Percentiles rank a stretch among this genome's conserved stretches.
phyloP scores from a whole-genome alignment of 2,797 vertebrate species.

The Simalia tracyae region DNA sequence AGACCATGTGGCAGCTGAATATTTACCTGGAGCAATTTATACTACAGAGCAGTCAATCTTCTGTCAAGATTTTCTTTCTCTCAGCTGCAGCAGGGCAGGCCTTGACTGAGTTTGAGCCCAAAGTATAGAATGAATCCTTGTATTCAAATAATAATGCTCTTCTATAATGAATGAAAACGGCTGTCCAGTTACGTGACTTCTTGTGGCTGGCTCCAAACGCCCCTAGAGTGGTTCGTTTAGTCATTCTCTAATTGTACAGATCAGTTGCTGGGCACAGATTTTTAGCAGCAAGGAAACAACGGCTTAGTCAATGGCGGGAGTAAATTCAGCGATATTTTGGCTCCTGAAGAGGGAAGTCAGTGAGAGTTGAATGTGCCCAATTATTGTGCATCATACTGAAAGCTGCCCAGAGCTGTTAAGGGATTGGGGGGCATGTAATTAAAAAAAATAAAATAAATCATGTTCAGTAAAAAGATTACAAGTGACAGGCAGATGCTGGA shows the following conservation, averaged over 20 bases:
- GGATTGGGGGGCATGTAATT: background rate
- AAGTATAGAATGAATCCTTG: background rate
- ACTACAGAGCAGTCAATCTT: background rate
- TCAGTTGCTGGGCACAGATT: background rate
- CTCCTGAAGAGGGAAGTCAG: background rate
- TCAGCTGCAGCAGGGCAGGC: background rate
- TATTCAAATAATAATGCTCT: constrained; percentile 4
- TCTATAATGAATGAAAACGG: background rate
- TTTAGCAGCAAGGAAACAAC: background rate
- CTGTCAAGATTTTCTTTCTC: background rate
- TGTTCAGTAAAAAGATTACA: background rate
- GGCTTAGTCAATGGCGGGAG: background rate
- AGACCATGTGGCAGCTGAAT: background rate
- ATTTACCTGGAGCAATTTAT: background rate
- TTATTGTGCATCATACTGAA: background rate
- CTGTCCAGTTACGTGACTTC: background rate
- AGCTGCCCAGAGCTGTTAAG: background rate
- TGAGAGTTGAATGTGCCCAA: background rate
- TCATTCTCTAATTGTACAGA: background rate
- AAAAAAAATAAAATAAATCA: constrained; percentile 2
- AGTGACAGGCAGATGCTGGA: background rate
- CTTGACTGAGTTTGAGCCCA: background rate
- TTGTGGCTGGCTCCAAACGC: background rate
- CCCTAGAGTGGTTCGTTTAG: background rate
- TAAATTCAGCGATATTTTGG: background rate